phyloP scores from a whole-genome alignment of 2,113 vertebrate species.

The Brevimyrus niger region DNA sequence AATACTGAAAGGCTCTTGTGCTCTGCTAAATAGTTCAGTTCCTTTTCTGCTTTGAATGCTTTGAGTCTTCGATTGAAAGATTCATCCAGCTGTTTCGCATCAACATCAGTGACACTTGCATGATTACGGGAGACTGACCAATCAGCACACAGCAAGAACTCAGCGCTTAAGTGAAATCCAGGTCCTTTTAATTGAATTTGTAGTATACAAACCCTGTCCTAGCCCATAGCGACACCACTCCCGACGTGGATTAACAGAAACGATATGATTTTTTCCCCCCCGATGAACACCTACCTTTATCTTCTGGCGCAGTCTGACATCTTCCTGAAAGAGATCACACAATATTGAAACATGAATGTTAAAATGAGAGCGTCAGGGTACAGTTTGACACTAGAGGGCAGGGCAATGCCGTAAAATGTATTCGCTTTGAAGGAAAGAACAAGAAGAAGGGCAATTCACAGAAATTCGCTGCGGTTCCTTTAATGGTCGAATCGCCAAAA shows the following conservation, averaged over 20 bases:
- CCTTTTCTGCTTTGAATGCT: neutral
- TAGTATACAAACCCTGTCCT: too few relatives aligned
- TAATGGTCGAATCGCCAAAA: neutral
- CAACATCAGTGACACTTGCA: neutral
- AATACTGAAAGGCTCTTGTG: neutral
- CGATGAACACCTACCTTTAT: slow-evolving; percentile 59
- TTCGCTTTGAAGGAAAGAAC: neutral
- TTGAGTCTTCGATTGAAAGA: neutral
- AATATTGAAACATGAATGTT: neutral
- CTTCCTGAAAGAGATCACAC: slow-evolving; percentile 59
- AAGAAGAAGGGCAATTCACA: neutral
- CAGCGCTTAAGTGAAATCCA: too few relatives aligned
- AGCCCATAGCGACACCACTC: too few relatives aligned
- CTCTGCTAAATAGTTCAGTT: neutral
- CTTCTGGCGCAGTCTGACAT: slow-evolving; percentile 51
- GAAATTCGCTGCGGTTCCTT: neutral
- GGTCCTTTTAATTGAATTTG: too few relatives aligned
- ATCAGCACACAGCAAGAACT: too few relatives aligned
- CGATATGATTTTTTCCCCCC: neutral
- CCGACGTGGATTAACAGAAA: neutral
- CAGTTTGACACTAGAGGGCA: slow-evolving; percentile 40
- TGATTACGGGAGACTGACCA: too few relatives aligned
- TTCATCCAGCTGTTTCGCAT: neutral
- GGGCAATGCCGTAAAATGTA: slow-evolving; percentile 21
- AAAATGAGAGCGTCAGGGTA: neutral